These are phyloP conservation scores for Lepidurus arcticus DNA, from an alignment of 1,140 invertebrate species.

Conservation along the genomic window DNA sequence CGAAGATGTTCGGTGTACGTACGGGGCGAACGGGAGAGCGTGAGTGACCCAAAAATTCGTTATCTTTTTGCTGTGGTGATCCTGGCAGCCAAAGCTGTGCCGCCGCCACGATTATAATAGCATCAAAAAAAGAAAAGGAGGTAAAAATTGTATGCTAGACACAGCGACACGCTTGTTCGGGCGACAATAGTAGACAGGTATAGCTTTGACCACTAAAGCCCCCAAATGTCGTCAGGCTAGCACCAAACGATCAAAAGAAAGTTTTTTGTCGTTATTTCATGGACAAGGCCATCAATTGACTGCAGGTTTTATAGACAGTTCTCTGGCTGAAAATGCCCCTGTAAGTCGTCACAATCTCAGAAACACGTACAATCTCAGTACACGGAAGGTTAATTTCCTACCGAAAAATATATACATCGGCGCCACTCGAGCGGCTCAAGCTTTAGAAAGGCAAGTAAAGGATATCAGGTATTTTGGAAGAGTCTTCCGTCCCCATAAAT, in stretches of 20 bases:
- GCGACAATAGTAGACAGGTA: not conserved
- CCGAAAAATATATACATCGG: not conserved
- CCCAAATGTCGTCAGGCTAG: not conserved
- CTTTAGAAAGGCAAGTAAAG: not conserved
- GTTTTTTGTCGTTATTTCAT: slow-evolving; percentile 11
- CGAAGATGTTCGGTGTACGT: too few species aligned
- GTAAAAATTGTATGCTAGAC: not conserved
- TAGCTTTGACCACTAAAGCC: not conserved
- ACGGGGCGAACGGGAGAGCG: not conserved
- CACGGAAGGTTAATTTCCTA: too few species aligned
- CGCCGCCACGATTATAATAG: not conserved
- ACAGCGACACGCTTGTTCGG: not conserved
- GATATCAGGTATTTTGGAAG: not conserved
- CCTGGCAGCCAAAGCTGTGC: not conserved
- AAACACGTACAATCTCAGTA: too few species aligned
- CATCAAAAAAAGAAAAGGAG: not conserved
- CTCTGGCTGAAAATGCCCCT: not conserved
- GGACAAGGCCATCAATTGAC: slow-evolving; percentile 13
- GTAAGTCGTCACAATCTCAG: too few species aligned
- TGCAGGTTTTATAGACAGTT: not conserved
- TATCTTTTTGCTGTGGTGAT: slow-evolving; percentile 15
- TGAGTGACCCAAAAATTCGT: not conserved
- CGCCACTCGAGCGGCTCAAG: not conserved
- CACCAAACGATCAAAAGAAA: not conserved
- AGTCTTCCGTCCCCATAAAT: not conserved